phyloP scores from a whole-genome alignment of 2,113 vertebrate species.

The Neotoma lepida region DNA sequence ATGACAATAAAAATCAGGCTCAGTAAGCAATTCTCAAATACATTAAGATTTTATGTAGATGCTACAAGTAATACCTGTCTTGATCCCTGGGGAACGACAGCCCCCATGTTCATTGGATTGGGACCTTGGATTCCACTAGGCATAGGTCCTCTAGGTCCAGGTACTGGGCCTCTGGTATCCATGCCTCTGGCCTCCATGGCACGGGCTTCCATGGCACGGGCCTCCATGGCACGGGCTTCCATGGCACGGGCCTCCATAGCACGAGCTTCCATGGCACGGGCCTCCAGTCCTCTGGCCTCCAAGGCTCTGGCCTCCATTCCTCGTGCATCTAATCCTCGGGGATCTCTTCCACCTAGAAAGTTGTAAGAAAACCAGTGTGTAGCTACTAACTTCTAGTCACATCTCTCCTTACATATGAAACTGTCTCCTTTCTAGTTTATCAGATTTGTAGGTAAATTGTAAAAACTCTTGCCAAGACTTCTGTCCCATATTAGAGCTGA shows the following conservation, averaged over 20 bases:
- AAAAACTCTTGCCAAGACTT: conserved; percentile 28
- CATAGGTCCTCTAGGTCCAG: conserved; percentile 93
- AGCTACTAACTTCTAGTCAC: conserved; percentile 3
- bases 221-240: conserved; percentile 85
- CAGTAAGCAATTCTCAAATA: background rate
- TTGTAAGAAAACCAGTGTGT: conserved; percentile 47
- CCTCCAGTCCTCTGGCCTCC: conserved; percentile 85
- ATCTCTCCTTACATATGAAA: background rate
- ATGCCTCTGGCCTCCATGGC: conserved; percentile 88
- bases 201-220: conserved; percentile 89
- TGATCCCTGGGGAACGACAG: conserved; percentile 88
- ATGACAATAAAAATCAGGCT: conserved; percentile 44
- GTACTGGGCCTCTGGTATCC: conserved; percentile 91
- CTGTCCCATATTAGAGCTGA: background rate
- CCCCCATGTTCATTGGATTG: conserved; percentile 90
- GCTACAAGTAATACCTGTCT: conserved; percentile 87
- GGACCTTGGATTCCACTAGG: conserved; percentile 92
- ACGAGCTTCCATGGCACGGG: conserved; percentile 88
- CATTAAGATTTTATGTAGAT: background rate
- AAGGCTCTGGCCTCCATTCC: conserved; percentile 91
- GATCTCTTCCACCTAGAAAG: conserved; percentile 89
- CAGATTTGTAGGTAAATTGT: conserved; percentile 48
- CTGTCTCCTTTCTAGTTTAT: conserved; percentile 14
- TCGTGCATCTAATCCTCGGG: conserved; percentile 86
- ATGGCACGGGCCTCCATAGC: conserved; percentile 84